Conservation (phyloP, 2,888 invertebrate genomes). For the Drosophila tanythrix region DNA sequence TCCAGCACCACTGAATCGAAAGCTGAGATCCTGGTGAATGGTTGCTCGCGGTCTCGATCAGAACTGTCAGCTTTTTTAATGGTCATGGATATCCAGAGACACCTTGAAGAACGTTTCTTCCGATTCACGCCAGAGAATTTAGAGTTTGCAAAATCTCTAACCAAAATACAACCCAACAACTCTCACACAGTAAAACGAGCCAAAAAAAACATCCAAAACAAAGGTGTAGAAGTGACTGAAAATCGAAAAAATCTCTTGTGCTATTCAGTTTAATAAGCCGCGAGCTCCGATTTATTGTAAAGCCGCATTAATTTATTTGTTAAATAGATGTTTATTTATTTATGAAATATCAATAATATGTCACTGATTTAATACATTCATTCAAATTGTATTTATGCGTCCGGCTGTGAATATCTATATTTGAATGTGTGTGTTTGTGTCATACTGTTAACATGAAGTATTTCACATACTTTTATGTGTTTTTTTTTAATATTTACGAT, state of each 20-base stretch:
- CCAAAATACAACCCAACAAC: not conserved
- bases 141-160: not conserved
- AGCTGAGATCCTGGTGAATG: not conserved
- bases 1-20: not conserved
- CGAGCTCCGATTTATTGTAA: not conserved
- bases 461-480: constrained; percentile 2
- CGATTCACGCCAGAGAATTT: not conserved
- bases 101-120: not conserved
- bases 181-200: not conserved
- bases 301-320: constrained; percentile 18
- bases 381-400: constrained; percentile 21
- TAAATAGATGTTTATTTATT: constrained; percentile 72
- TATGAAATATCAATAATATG: constrained; percentile 69
- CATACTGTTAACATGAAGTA: constrained; percentile 20
- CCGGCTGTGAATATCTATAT: constrained; percentile 27
- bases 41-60: not conserved
- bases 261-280: not conserved
- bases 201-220: not conserved
- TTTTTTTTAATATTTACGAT: constrained; percentile 14
- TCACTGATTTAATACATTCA: constrained; percentile 33
- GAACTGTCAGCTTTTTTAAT: not conserved
- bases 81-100: not conserved
- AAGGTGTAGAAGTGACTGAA: not conserved
- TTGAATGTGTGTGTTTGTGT: constrained; percentile 16
- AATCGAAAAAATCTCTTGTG: not conserved